Conservation (phyloP, 2,113 vertebrate species). For the Ctenomys sociabilis region DNA sequence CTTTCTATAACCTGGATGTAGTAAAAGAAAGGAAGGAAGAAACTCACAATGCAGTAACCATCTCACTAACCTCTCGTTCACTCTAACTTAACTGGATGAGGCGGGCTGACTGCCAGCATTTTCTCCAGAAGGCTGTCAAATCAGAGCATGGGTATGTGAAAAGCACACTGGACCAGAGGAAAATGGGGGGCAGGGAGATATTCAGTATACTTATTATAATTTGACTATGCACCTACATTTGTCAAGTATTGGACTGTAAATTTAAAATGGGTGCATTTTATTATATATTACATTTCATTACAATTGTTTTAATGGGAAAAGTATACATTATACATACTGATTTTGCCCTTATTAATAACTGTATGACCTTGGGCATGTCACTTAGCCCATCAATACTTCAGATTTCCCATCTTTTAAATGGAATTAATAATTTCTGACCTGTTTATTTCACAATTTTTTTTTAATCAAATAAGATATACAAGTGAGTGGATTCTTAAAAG, state of each 20-base stretch:
- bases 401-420: slow-evolving; percentile 48
- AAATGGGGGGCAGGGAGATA: neutral
- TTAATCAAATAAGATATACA: slow-evolving; percentile 7
- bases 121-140: slow-evolving; percentile 50
- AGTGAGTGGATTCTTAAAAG: slow-evolving; percentile 8
- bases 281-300: neutral
- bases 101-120: slow-evolving; percentile 7
- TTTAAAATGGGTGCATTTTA: slow-evolving; percentile 39
- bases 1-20: slow-evolving; percentile 61
- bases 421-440: slow-evolving; percentile 33
- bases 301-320: slow-evolving; percentile 44
- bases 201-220: neutral
- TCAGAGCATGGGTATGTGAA: neutral
- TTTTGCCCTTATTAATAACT: neutral
- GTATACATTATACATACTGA: slow-evolving; percentile 13
- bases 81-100: slow-evolving; percentile 22
- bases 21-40: slow-evolving; percentile 53
- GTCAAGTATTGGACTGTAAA: slow-evolving; percentile 23
- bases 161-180: slow-evolving; percentile 3
- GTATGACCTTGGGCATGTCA: neutral
- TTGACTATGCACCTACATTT: neutral
- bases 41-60: slow-evolving; percentile 52
- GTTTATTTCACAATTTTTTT: neutral
- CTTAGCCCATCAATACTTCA: slow-evolving; percentile 1
- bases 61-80: slow-evolving; percentile 57